phyloP scores from a whole-genome alignment of 2,888 invertebrate genomes.

The Apotomis capreana region DNA sequence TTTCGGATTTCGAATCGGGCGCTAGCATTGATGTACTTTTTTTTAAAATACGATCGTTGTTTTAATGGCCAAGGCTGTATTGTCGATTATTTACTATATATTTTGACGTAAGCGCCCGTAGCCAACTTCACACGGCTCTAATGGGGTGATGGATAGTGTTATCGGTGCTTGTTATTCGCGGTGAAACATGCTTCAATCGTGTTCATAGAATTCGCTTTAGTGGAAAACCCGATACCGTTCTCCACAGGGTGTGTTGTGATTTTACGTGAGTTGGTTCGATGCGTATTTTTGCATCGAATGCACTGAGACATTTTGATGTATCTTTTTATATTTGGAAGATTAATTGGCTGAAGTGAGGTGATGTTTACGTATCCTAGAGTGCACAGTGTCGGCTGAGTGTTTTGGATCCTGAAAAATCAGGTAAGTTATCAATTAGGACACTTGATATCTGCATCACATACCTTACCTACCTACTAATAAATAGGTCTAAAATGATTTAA shows the following conservation, averaged over 20 bases:
- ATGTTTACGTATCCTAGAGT: slow-evolving; percentile 35
- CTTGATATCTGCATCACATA: too few relatives aligned
- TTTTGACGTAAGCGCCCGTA: slow-evolving; percentile 78
- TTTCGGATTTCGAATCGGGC: slow-evolving; percentile 51
- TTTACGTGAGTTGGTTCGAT: slow-evolving; percentile 59
- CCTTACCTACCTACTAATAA: too few relatives aligned
- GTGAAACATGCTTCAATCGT: slow-evolving; percentile 69
- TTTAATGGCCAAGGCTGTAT: not conserved
- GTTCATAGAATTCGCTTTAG: slow-evolving; percentile 64
- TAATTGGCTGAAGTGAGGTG: slow-evolving; percentile 54
- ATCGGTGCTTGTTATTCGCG: slow-evolving; percentile 75
- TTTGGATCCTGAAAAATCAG: slow-evolving; percentile 21
- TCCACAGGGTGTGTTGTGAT: slow-evolving; percentile 46
- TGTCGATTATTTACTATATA: slow-evolving; percentile 79
- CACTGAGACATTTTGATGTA: slow-evolving; percentile 44
- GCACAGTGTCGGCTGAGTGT: slow-evolving; percentile 26
- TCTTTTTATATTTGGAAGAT: slow-evolving; percentile 47
- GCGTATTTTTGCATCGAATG: slow-evolving; percentile 53
- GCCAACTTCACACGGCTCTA: slow-evolving; percentile 79
- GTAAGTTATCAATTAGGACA: slow-evolving; percentile 13
- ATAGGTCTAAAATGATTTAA: too few relatives aligned
- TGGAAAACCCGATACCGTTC: slow-evolving; percentile 64
- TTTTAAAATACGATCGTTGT: not conserved
- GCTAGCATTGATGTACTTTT: slow-evolving; percentile 1
- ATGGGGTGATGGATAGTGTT: slow-evolving; percentile 82